A percentile compares a stretch with the other conserved stretches of the same genome.
These are phyloP conservation scores for Drosophila lowei DNA, from an alignment of 1,140 invertebrate genomes.

Conservation along the genomic window DNA sequence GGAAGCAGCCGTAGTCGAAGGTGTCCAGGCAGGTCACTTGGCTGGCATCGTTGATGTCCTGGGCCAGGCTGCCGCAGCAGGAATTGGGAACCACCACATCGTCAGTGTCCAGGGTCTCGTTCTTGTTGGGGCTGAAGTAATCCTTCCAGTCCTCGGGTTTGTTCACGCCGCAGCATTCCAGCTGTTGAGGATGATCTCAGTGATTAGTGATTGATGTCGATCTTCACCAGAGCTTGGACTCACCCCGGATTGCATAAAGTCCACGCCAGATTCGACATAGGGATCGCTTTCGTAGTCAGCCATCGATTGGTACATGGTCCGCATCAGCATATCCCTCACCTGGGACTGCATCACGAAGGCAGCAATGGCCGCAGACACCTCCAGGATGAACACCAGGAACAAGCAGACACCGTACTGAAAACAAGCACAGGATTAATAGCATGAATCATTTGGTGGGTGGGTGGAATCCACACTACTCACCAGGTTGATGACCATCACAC, in stretches of 20 bases:
- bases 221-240: constrained; percentile 48
- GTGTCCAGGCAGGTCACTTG: constrained; percentile 54
- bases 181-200: constrained; percentile 83
- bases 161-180: constrained; percentile 90
- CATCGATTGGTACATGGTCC: constrained; percentile 86
- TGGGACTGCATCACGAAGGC: constrained; percentile 89
- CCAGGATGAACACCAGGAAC: constrained; percentile 90
- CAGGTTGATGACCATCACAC: constrained; percentile 91
- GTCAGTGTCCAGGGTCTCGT: constrained; percentile 54
- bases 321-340: constrained; percentile 85
- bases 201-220: not conserved
- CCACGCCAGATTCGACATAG: constrained; percentile 85
- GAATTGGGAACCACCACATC: constrained; percentile 85
- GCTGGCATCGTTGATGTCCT: constrained; percentile 43
- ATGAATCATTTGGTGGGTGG: not conserved
- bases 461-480: constrained; percentile 84
- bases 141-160: constrained; percentile 86
- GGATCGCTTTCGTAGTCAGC: constrained; percentile 84
- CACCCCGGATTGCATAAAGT: constrained; percentile 88
- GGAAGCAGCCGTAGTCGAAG: constrained; percentile 87
- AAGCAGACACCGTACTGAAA: constrained; percentile 91
- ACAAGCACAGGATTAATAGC: not conserved
- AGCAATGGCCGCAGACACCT: constrained; percentile 91
- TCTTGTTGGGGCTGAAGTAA: constrained; percentile 64
- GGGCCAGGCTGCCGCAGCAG: constrained; percentile 84